Conservation (phyloP, 2,888 invertebrate species). For the Teleiodes luculella region DNA sequence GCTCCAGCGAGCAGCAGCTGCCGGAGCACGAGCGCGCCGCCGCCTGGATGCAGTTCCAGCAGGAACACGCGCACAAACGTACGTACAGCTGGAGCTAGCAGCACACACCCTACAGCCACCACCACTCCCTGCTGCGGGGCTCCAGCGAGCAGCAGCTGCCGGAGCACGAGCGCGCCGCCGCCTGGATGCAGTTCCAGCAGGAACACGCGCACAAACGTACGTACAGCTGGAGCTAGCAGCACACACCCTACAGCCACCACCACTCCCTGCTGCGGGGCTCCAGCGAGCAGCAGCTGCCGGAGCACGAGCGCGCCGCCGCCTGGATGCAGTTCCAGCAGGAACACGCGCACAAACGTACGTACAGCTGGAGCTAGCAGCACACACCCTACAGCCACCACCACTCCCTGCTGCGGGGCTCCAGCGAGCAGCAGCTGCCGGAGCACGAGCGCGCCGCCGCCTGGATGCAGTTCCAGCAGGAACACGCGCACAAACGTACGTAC, state of each 20-base stretch:
- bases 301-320: slow-evolving; percentile 90
- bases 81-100: no score
- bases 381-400: no score
- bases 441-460: slow-evolving; percentile 92
- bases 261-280: background rate
- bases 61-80: slow-evolving; percentile 77
- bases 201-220: slow-evolving; percentile 75
- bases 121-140: background rate
- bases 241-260: no score
- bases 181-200: slow-evolving; percentile 93
- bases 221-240: no score
- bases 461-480: slow-evolving; percentile 91
- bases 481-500: slow-evolving; percentile 52
- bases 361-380: no score
- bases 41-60: slow-evolving; percentile 94
- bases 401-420: background rate
- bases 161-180: slow-evolving; percentile 90
- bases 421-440: slow-evolving; percentile 88
- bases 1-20: slow-evolving; percentile 87
- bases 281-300: slow-evolving; percentile 86
- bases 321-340: slow-evolving; percentile 94
- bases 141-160: slow-evolving; percentile 84
- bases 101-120: no score
- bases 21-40: slow-evolving; percentile 90
- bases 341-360: slow-evolving; percentile 56